Conservation (phyloP, 2,113 vertebrate genomes). For the Epinephelus moara region DNA sequence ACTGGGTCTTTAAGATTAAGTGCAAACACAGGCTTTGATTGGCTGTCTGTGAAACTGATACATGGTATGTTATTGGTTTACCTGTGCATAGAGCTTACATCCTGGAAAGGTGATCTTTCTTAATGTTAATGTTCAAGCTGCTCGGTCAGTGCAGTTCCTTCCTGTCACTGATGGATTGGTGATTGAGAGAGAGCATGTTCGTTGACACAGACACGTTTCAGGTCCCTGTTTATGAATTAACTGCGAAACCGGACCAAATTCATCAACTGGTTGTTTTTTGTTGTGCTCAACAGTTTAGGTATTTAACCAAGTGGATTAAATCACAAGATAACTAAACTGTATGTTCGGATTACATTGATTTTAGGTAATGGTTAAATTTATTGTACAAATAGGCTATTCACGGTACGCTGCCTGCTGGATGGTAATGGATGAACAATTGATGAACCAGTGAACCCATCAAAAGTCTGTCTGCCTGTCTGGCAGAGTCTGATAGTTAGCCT, state of each 20-base stretch:
- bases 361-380: too few relatives aligned
- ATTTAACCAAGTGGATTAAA: background rate
- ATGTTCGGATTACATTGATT: background rate
- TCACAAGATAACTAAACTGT: background rate
- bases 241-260: background rate
- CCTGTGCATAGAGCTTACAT: conserved; percentile 41
- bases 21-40: conserved; percentile 25
- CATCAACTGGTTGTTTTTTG: background rate
- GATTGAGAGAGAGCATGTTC: background rate
- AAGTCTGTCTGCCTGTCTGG: background rate
- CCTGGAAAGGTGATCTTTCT: conserved; percentile 49
- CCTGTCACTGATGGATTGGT: conserved; percentile 1
- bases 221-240: background rate
- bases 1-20: conserved; percentile 15
- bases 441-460: conserved; percentile 1
- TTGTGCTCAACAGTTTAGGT: too few relatives aligned
- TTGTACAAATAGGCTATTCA: too few relatives aligned
- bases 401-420: too few relatives aligned
- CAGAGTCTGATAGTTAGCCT: background rate
- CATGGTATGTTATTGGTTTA: conserved; percentile 43
- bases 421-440: conserved; percentile 26
- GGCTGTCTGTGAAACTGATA: conserved; percentile 44
- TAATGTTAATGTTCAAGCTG: conserved; percentile 45
- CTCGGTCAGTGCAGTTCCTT: background rate
- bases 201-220: background rate